Conservation (phyloP, 2,888 invertebrate species). For the Agrenia bidenticulata region DNA sequence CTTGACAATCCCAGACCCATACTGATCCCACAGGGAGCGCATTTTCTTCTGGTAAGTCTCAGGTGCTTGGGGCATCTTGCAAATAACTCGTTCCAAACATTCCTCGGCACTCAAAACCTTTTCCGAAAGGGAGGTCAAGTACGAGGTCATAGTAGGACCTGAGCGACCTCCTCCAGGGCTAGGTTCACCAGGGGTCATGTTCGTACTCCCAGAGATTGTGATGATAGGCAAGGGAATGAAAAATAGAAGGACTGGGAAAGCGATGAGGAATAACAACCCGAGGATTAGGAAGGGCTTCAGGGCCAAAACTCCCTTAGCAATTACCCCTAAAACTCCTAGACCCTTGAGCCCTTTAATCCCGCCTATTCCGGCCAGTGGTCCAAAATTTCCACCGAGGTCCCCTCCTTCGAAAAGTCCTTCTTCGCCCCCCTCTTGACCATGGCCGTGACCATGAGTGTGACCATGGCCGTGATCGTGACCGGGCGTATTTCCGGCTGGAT, state of each 20-base stretch:
- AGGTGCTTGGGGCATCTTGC: constrained; percentile 49
- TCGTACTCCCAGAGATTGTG: constrained; percentile 34
- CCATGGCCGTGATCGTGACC: too few species aligned
- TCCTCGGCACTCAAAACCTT: constrained; percentile 50
- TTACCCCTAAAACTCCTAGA: constrained; percentile 29
- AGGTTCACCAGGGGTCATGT: not conserved
- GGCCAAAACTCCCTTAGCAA: constrained; percentile 40
- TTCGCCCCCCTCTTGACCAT: too few species aligned
- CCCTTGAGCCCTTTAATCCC: constrained; percentile 30
- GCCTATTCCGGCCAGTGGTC: constrained; percentile 28
- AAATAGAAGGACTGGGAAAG: constrained; percentile 43
- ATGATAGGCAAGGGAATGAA: constrained; percentile 50
- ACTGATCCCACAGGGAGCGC: constrained; percentile 47
- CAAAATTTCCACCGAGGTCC: constrained; percentile 32
- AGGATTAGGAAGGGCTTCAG: constrained; percentile 46
- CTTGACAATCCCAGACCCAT: constrained; percentile 39
- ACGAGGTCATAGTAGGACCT: constrained; percentile 27
- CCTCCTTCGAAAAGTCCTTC: constrained; percentile 30
- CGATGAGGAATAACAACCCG: constrained; percentile 42
- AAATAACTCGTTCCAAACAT: constrained; percentile 49
- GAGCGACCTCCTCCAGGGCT: not conserved
- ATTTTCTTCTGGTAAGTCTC: constrained; percentile 45
- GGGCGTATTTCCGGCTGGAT: constrained; percentile 27
- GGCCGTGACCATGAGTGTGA: too few species aligned
- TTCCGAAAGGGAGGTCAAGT: constrained; percentile 42